phyloP scores from a whole-genome alignment of 2,888 invertebrate genomes.

The Chaetoderma sp. region DNA sequence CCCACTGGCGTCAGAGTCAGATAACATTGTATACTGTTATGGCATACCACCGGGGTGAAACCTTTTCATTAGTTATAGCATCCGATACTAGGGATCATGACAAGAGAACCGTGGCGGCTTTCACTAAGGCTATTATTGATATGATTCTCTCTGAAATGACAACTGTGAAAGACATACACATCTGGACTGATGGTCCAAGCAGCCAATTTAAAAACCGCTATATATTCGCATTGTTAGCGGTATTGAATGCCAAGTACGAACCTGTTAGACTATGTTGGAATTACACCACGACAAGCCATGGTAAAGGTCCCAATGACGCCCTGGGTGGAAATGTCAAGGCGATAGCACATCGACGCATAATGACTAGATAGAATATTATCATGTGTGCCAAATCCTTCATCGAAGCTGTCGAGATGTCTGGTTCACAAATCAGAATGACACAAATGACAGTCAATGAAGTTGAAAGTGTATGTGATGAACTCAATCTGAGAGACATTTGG shows the following conservation, averaged over 20 bases:
- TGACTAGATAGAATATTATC: conserved; percentile 1
- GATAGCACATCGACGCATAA: conserved; percentile 12
- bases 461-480: no score
- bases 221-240: conserved; percentile 1
- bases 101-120: conserved; percentile 17
- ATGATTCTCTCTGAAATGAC: neutral
- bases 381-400: conserved; percentile 11
- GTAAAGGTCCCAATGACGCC: conserved; percentile 22
- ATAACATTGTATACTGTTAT: conserved; percentile 11
- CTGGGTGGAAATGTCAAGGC: conserved; percentile 13
- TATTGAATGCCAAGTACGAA: neutral
- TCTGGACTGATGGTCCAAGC: conserved; percentile 22
- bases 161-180: conserved; percentile 1
- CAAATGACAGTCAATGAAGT: no score
- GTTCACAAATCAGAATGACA: no score
- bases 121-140: conserved; percentile 3
- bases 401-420: no score
- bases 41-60: conserved; percentile 9
- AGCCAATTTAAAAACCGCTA: conserved; percentile 20
- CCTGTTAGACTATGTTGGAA: conserved; percentile 9
- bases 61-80: conserved; percentile 4
- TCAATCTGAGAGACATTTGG: no score
- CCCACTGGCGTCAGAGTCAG: conserved; percentile 21
- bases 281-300: conserved; percentile 18
- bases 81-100: conserved; percentile 13